Base-by-base conservation (phyloP, 2,113 vertebrate species). In the Peromyscus leucopus region DNA sequence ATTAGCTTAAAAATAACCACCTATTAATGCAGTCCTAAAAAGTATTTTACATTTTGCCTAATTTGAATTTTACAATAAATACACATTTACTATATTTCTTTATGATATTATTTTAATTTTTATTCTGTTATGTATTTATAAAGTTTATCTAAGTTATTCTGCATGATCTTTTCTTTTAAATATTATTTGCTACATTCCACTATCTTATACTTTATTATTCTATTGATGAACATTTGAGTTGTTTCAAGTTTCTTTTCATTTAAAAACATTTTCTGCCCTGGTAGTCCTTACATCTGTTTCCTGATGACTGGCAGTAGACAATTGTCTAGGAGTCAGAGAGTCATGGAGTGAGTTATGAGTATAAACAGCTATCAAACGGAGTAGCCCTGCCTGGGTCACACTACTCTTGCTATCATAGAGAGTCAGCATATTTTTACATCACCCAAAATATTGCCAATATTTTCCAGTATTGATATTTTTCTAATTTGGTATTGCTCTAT, bases 231-330 rank as follows among this genome's bases (percentile, higher is more conserved):
- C 11, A 33, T 61, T 76, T 82, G 24, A 33, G 4, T 71, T 51
- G 3, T 93, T 95, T 95, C 26, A 72, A 61, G 6, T 15, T 89
- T 75, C 42, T 22, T 90, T 72, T 96, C 80, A 71, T 80, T 91
- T 89, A 82, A 42, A 63, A 63, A 1, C 42, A 17, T 8, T 63
- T 84, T 16, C 15, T 72, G 1, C 51, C 26, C 36, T 89, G 21
- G 2, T 46, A 51, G 19, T 65, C 67, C 36, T 91, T 61, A 17
- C 24, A 48, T 59, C 63, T 90, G 16, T 76, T 93, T 82, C 19
- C 57, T 90, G 48, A 26, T 31, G 8, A 51, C 71, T 6, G 6
- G 10, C 0, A 26, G 2, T 82, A 91, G 31, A 16, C 61, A 82
- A 72, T 92, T 82, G 87, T 78, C 88, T 83, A 82, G 46, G 13